These are phyloP conservation scores for Dorcus hopei DNA, from an alignment of 2,888 invertebrate species.

Conservation along the genomic window DNA sequence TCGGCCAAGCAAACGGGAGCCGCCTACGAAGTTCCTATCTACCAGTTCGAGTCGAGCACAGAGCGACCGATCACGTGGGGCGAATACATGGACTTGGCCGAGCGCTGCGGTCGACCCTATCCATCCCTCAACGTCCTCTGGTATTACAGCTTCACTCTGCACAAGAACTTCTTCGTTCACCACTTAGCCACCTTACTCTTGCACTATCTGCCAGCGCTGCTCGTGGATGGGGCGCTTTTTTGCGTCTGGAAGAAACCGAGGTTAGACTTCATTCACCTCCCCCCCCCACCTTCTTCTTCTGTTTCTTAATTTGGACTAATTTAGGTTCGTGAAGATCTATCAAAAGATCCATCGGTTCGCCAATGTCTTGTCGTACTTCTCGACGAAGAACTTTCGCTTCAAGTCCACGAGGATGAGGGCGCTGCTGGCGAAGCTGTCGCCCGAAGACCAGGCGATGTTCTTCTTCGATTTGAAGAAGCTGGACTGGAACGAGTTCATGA, in stretches of 20 bases:
- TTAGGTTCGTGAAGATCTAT: slow-evolving; percentile 72
- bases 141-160: slow-evolving; percentile 65
- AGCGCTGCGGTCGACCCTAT: slow-evolving; percentile 54
- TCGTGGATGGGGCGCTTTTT: slow-evolving; percentile 56
- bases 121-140: slow-evolving; percentile 67
- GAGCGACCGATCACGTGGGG: slow-evolving; percentile 82
- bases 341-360: slow-evolving; percentile 72
- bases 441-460: slow-evolving; percentile 60
- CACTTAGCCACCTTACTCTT: slow-evolving; percentile 61
- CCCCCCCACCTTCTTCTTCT: background rate
- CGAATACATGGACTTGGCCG: slow-evolving; percentile 58
- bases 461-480: slow-evolving; percentile 68
- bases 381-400: slow-evolving; percentile 65
- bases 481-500: slow-evolving; percentile 71
- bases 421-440: slow-evolving; percentile 56
- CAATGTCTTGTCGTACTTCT: slow-evolving; percentile 69
- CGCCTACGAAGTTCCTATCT: slow-evolving; percentile 61
- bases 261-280: slow-evolving; percentile 48
- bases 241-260: slow-evolving; percentile 59
- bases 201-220: slow-evolving; percentile 64
- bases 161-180: slow-evolving; percentile 58
- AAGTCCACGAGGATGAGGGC: slow-evolving; percentile 49
- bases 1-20: slow-evolving; percentile 11
- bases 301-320: background rate
- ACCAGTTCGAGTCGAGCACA: slow-evolving; percentile 82